Evolutionary conservation across 2,888 invertebrate species (phyloP).

Genomic region (Apoda limacodes): DNA sequence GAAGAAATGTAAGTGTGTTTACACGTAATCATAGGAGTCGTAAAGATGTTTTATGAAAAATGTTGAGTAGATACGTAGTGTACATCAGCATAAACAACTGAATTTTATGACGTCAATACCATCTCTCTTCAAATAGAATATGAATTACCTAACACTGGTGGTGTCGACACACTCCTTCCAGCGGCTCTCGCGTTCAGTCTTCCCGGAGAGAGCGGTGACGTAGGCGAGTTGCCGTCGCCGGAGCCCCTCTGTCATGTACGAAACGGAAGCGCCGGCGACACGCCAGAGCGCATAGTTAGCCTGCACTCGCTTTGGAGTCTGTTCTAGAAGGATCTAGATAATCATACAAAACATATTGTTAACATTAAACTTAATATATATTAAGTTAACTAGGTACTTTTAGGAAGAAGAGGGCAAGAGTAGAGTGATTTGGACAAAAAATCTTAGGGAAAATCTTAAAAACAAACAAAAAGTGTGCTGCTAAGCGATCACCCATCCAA

Average conservation of each 20-base stretch:
- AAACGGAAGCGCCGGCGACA: slow-evolving; percentile 82
- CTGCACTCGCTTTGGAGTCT: slow-evolving; percentile 66
- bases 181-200: slow-evolving; percentile 85
- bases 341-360: slow-evolving; percentile 1
- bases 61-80: too few species aligned
- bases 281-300: slow-evolving; percentile 97
- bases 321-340: slow-evolving; percentile 46
- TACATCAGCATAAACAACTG: too few species aligned
- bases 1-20: too few species aligned
- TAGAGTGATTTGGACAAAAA: too few species aligned
- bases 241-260: slow-evolving; percentile 83
- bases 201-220: slow-evolving; percentile 84
- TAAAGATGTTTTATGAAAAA: too few species aligned
- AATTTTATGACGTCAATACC: too few species aligned
- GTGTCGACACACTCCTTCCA: slow-evolving; percentile 94
- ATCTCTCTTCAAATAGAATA: too few species aligned
- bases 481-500: too few species aligned
- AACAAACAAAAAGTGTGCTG: too few species aligned
- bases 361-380: not conserved
- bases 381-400: not conserved
- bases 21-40: too few species aligned
- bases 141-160: slow-evolving; percentile 75
- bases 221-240: slow-evolving; percentile 84
- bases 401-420: not conserved
- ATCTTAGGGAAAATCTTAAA: too few species aligned